These are phyloP conservation scores for Sepiola atlantica DNA, from an alignment of 2,888 invertebrate genomes.

Conservation along the genomic window DNA sequence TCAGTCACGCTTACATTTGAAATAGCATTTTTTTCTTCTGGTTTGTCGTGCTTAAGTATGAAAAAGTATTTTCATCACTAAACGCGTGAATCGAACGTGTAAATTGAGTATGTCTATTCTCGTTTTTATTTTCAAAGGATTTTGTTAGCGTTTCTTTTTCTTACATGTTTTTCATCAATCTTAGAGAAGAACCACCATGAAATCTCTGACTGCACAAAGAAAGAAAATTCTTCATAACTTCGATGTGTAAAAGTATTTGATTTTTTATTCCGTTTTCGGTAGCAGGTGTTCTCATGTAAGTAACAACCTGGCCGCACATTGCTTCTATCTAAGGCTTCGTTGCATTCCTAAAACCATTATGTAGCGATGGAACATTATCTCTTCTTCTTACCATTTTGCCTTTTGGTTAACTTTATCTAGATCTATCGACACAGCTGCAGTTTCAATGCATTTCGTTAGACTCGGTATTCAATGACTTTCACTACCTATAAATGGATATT, in stretches of 20 bases:
- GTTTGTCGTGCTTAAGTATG: too few species aligned
- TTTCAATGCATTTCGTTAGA: background rate
- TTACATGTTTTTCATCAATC: too few species aligned
- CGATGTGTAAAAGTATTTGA: background rate
- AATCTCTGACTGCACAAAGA: too few species aligned
- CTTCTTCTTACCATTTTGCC: background rate
- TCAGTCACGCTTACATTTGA: too few species aligned
- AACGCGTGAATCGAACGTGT: too few species aligned
- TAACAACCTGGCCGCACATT: background rate
- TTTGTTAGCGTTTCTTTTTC: too few species aligned
- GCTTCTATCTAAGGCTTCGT: background rate
- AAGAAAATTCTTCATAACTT: background rate
- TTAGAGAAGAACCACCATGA: too few species aligned
- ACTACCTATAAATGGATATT: background rate
- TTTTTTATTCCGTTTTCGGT: background rate
- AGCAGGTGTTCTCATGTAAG: background rate
- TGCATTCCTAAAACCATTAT: background rate
- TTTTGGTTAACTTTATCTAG: background rate
- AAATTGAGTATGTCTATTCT: too few species aligned
- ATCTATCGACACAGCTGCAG: background rate
- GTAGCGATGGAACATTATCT: background rate
- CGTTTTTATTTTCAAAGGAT: too few species aligned
- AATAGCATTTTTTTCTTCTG: too few species aligned
- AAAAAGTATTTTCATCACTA: too few species aligned
- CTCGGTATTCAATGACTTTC: background rate